These are phyloP conservation scores for Cotesia vestalis DNA, from an alignment of 1,140 invertebrate genomes.

Conservation along the genomic window DNA sequence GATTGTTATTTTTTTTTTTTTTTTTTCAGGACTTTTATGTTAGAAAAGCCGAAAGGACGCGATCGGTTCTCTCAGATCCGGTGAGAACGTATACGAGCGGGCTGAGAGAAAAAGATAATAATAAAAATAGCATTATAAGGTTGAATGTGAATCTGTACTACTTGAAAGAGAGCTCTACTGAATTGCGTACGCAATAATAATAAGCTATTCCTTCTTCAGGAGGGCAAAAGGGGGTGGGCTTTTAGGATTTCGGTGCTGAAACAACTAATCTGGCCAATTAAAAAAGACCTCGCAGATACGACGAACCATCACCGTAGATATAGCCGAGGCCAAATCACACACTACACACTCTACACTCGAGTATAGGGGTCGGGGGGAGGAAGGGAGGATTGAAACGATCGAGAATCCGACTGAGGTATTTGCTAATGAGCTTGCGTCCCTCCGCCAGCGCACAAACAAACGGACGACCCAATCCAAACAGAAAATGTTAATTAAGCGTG, in stretches of 20 bases:
- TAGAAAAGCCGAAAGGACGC: constrained; percentile 41
- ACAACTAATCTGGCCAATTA: constrained; percentile 13
- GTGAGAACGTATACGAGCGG: too few relatives aligned
- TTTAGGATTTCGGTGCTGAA: constrained; percentile 4
- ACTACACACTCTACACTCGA: background rate
- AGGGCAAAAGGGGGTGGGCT: constrained; percentile 7
- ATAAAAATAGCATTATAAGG: too few relatives aligned
- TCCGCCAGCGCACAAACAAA: constrained; percentile 16
- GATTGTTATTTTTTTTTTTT: constrained; percentile 22
- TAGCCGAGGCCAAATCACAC: constrained; percentile 64
- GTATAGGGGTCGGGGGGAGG: constrained; percentile 2
- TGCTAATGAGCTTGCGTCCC: constrained; percentile 60
- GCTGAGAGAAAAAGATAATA: background rate
- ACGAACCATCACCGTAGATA: constrained; percentile 51
- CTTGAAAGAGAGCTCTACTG: too few relatives aligned
- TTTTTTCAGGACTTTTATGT: constrained; percentile 13
- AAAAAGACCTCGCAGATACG: constrained; percentile 14
- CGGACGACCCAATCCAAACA: constrained; percentile 31
- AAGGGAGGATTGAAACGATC: constrained; percentile 38
- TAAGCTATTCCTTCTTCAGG: background rate
- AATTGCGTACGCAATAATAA: too few relatives aligned
- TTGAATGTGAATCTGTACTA: too few relatives aligned
- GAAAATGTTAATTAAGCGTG: constrained; percentile 65
- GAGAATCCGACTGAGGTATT: constrained; percentile 59
- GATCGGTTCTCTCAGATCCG: too few relatives aligned